phyloP scores from a whole-genome alignment of 2,888 invertebrate genomes.

The Synanthedon andrenaeformis region DNA sequence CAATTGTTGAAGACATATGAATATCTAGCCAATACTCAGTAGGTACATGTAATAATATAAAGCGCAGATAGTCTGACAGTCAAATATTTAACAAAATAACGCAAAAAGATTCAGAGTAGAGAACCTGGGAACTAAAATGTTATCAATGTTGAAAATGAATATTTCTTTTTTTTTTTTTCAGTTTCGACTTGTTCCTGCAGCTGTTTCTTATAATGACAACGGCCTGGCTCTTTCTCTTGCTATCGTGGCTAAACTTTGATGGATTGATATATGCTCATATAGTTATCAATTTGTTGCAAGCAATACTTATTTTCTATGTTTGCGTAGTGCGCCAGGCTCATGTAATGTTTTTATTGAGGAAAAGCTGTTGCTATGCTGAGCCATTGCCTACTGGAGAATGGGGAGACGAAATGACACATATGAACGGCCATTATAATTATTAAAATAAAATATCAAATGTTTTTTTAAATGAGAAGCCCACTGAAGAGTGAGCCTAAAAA shows the following conservation, averaged over 20 bases:
- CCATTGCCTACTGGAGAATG: slow-evolving; percentile 82
- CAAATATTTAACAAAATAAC: neutral
- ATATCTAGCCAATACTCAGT: too few relatives aligned
- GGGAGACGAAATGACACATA: slow-evolving; percentile 91
- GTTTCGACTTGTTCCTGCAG: slow-evolving; percentile 83
- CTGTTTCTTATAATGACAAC: slow-evolving; percentile 80
- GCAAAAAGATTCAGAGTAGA: too few relatives aligned
- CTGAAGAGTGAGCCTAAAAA: too few relatives aligned
- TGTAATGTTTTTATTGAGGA: slow-evolving; percentile 81
- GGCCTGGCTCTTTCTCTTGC: slow-evolving; percentile 81
- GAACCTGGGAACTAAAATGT: neutral
- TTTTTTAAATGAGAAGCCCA: too few relatives aligned
- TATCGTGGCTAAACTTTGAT: slow-evolving; percentile 81
- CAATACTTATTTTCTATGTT: slow-evolving; percentile 80
- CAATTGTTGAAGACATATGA: too few relatives aligned
- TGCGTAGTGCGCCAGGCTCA: slow-evolving; percentile 83
- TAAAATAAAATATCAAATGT: too few relatives aligned
- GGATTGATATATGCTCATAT: slow-evolving; percentile 81
- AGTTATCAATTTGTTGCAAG: slow-evolving; percentile 80
- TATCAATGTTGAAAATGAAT: neutral
- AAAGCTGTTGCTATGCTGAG: slow-evolving; percentile 83
- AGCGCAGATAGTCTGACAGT: too few relatives aligned
- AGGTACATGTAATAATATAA: too few relatives aligned
- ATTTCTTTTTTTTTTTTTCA: slow-evolving; percentile 46
- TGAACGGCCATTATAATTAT: slow-evolving; percentile 75